Evolutionary conservation across 2,113 vertebrate species (phyloP).

Genomic region (Salvelinus sp.): DNA sequence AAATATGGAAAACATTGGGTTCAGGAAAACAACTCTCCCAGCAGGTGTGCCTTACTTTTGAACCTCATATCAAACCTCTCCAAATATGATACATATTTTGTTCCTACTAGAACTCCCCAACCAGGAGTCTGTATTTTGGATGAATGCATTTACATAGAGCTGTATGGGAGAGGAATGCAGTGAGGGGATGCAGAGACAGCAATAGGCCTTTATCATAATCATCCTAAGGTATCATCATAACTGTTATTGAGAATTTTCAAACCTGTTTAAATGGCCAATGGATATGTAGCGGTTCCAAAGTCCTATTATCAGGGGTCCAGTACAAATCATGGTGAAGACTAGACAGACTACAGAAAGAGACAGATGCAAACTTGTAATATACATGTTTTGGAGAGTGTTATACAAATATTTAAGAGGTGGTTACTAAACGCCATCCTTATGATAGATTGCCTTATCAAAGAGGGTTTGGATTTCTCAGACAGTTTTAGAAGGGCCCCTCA

Average conservation of each 20-base stretch:
- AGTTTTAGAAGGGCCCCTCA: too few species aligned
- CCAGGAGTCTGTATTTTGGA: slow-evolving; percentile 19
- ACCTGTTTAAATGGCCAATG: slow-evolving; percentile 68
- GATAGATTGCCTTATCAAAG: too few species aligned
- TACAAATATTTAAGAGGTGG: too few species aligned
- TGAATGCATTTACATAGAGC: slow-evolving; percentile 68
- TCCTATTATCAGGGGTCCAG: background rate
- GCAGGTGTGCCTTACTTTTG: slow-evolving; percentile 53
- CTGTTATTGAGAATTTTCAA: slow-evolving; percentile 66
- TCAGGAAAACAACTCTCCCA: slow-evolving; percentile 54
- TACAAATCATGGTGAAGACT: background rate
- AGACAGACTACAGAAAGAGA: background rate
- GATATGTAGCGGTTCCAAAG: slow-evolving; percentile 55
- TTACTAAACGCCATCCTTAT: too few species aligned
- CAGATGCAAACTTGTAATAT: background rate
- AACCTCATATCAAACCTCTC: slow-evolving; percentile 58
- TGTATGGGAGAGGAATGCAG: slow-evolving; percentile 63
- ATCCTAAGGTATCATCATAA: slow-evolving; percentile 59
- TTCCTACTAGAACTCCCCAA: background rate
- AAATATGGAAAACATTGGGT: slow-evolving; percentile 50
- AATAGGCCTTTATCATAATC: slow-evolving; percentile 61
- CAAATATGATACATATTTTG: slow-evolving; percentile 1
- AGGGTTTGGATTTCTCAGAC: too few species aligned
- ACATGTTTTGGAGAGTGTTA: background rate
- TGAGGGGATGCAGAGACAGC: slow-evolving; percentile 45